Evolutionary conservation across 2,113 vertebrate genomes (phyloP).

Genomic region (Pseudopipra pipra): DNA sequence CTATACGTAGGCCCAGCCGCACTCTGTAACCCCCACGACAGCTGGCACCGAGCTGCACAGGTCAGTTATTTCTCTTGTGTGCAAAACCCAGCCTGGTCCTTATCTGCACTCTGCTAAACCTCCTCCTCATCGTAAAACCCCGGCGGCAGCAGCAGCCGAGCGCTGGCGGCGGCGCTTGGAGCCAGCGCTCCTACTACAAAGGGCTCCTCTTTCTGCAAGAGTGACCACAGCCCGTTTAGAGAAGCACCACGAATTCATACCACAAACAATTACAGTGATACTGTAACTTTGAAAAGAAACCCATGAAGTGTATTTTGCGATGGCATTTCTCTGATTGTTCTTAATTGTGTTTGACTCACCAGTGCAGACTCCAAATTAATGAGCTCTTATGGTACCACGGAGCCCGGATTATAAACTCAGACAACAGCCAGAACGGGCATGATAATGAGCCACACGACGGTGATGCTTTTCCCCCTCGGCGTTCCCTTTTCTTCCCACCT

Average conservation of each 20-base stretch:
- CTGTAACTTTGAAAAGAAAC: not conserved
- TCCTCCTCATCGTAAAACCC: not conserved
- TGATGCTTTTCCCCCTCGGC: not conserved
- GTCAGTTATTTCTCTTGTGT: not conserved
- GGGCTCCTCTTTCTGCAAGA: not conserved
- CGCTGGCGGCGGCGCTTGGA: not conserved
- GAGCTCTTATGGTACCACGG: not conserved
- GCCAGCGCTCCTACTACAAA: not conserved
- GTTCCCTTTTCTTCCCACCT: constrained; percentile 27
- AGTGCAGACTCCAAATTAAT: constrained; percentile 25
- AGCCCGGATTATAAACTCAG: constrained; percentile 18
- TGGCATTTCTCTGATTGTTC: constrained; percentile 44
- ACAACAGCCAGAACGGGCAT: not conserved
- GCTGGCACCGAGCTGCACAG: not conserved
- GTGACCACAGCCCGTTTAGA: not conserved
- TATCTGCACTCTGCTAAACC: constrained; percentile 16
- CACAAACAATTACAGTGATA: not conserved
- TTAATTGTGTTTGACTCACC: constrained; percentile 40
- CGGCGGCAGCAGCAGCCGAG: not conserved
- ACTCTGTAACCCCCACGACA: not conserved
- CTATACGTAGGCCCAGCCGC: not conserved
- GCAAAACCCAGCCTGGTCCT: not conserved
- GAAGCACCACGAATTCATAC: not conserved
- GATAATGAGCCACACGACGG: constrained; percentile 13
- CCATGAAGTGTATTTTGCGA: not conserved